Conservation (phyloP, 1,140 invertebrate species). For the Chymomyza costata region DNA sequence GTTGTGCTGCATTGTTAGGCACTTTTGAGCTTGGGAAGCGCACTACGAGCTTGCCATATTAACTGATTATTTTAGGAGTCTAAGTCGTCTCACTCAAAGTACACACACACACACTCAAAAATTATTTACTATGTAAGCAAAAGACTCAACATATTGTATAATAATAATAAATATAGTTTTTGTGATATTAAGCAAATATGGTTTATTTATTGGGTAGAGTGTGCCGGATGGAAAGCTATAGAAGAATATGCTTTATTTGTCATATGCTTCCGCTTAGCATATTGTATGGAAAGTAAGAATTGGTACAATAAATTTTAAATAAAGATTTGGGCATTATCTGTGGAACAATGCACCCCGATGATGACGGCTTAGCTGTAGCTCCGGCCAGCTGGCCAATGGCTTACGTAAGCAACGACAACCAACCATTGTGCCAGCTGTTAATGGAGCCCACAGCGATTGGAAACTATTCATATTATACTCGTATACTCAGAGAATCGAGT, state of each 20-base stretch:
- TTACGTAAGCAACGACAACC: slow-evolving; percentile 15
- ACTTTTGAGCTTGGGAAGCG: background rate
- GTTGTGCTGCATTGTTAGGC: slow-evolving; percentile 15
- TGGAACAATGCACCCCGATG: slow-evolving; percentile 29
- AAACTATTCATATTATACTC: no score
- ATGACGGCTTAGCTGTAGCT: no score
- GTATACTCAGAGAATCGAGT: background rate
- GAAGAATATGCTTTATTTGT: no score
- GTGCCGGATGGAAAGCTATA: no score
- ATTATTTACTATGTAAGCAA: slow-evolving; percentile 12
- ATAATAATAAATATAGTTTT: slow-evolving; percentile 30
- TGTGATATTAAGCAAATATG: no score
- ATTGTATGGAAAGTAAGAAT: no score
- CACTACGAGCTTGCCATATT: background rate
- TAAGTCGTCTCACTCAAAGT: slow-evolving; percentile 21
- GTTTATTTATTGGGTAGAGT: no score
- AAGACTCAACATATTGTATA: slow-evolving; percentile 23
- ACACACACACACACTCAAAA: no score
- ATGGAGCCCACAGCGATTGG: no score
- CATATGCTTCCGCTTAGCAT: no score
- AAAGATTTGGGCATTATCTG: slow-evolving; percentile 23
- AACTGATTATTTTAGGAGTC: slow-evolving; percentile 1
- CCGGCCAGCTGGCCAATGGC: background rate
- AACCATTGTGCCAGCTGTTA: no score
- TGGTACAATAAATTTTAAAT: no score